Base-by-base conservation (phyloP, 92 coral and sea anemone genomes). In the Porites evermanni region DNA sequence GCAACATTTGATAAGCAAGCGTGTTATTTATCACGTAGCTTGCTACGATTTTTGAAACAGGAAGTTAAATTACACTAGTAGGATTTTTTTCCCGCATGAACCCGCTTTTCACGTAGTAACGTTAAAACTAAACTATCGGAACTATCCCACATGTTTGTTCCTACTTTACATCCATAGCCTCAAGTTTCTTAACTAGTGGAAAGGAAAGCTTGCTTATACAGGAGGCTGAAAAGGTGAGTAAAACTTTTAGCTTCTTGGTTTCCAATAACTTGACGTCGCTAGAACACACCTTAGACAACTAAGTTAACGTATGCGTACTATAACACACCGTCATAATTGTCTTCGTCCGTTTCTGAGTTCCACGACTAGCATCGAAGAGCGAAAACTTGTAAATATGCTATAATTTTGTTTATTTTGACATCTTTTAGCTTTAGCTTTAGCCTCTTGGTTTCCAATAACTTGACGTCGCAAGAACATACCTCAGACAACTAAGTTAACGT, bases 151-250 rank as follows among this genome's bases (percentile, higher is more conserved):
- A 64, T 50, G 16, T 1, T 18, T 7, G 8, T 64, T 83, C 64
- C 23, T 73, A 13, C 64, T 73, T 73, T 2, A 24, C 19, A 52
- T 64, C 66, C 17, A 8, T 66, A 83, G 87, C 77, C 20, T 73
- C 87, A 74, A 50, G 80, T 64, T 83, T 74, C 38, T 17, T 81
- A 13, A 83, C 60, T 85, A 82, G 80, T 26, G 64, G 70, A 38
- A 71, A 56, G 19, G 89, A 85, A 53, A 87, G 81, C 21, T 82
- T 94, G 18, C 38, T 92, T 68, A 89, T 94, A 66, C 77, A 88
- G 75, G 95, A 94, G 56, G 63, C 90, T 3, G 91, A 72, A 16
- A 90, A 94, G 94, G 98, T 94, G 74, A 47, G 88, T 63, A 9
- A 2, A 60, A 60, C 74, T 13, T 6, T 11, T 29, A 0, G 23